Conservation (phyloP, 2,888 invertebrate genomes). For the Lysandra bellargus region DNA sequence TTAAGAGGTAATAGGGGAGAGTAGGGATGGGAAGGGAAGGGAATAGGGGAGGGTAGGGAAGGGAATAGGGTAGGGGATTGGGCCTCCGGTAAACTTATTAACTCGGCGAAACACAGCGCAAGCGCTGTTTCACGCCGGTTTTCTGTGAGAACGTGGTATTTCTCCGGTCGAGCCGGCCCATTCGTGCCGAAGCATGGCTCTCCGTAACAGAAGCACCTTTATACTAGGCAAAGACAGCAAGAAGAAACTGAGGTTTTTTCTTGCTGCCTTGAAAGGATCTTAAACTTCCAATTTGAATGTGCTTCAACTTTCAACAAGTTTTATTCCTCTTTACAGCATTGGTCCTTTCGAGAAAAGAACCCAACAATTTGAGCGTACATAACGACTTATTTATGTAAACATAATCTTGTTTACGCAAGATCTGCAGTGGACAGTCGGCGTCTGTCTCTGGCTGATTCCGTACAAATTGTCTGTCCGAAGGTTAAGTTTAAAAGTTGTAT, state of each 20-base stretch:
- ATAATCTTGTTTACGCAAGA: constrained; percentile 18
- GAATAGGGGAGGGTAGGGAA: too few relatives aligned
- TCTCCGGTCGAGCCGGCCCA: too few relatives aligned
- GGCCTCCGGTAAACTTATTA: too few relatives aligned
- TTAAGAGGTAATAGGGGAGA: too few relatives aligned
- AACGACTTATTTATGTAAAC: constrained; percentile 22
- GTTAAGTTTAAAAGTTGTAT: not conserved
- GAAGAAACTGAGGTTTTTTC: not conserved
- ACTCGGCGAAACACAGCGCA: too few relatives aligned
- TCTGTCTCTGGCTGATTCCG: not conserved
- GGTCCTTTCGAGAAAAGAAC: not conserved
- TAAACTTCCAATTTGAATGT: not conserved
- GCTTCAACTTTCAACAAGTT: not conserved
- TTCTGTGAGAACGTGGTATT: too few relatives aligned
- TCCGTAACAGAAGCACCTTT: too few relatives aligned
- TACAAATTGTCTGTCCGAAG: constrained; percentile 16
- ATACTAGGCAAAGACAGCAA: too few relatives aligned
- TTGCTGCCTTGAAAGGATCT: not conserved
- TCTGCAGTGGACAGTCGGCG: not conserved
- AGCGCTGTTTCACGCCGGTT: too few relatives aligned
- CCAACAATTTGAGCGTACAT: not conserved
- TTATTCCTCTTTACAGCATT: not conserved
- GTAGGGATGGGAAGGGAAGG: too few relatives aligned
- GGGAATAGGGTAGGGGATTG: too few relatives aligned
- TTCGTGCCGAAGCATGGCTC: too few relatives aligned